A percentile compares a stretch with the other conserved stretches of the same genome.
Evolutionary conservation across 1,140 invertebrate genomes (phyloP).

Genomic region (Aphelinus atriplicis): DNA sequence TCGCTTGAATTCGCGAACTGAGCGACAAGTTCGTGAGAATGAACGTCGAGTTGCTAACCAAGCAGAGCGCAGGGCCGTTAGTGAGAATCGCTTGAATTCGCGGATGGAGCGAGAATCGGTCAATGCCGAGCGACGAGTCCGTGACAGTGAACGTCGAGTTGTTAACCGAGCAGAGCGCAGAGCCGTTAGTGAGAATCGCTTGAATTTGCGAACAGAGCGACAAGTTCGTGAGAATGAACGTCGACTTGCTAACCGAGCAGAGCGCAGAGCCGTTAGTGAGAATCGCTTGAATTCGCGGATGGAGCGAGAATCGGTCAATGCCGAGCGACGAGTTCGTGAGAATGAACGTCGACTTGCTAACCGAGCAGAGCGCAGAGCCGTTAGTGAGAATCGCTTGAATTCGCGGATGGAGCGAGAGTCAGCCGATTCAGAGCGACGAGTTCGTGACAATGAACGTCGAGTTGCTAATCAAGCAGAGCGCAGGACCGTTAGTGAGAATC

Average conservation of each 20-base stretch:
- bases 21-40: not conserved
- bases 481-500: not conserved
- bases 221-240: too few species aligned
- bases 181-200: not conserved
- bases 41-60: not conserved
- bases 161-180: too few species aligned
- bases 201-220: too few species aligned
- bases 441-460: not conserved
- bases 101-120: not conserved
- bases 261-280: not conserved
- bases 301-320: not conserved
- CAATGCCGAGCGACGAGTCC: conserved; percentile 8
- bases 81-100: not conserved
- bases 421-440: not conserved
- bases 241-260: not conserved
- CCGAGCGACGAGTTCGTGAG: not conserved
- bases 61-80: too few species aligned
- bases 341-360: not conserved
- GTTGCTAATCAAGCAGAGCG: not conserved
- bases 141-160: conserved; percentile 30
- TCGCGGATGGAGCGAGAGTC: too few species aligned
- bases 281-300: not conserved
- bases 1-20: too few species aligned
- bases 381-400: too few species aligned
- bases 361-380: not conserved